Evolutionary conservation across 2,797 vertebrate species (phyloP).

Genomic region (Enteromius argenteus): DNA sequence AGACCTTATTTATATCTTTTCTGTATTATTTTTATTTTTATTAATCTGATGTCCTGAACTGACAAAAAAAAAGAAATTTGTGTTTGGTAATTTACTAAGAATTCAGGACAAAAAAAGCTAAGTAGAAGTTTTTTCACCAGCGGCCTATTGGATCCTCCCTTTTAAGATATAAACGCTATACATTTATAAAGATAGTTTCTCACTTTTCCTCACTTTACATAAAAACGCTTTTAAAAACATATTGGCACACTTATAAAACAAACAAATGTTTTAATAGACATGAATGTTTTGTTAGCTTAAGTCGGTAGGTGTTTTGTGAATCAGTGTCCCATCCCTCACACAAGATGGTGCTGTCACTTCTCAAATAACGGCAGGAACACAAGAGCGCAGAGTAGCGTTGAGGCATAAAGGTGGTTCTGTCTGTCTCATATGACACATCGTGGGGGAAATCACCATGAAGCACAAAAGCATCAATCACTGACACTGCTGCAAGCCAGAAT

Average conservation of each 20-base stretch:
- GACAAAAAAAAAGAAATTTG: not conserved
- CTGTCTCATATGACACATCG: not conserved
- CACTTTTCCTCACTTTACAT: not conserved
- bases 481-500: constrained; percentile 19
- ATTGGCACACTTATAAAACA: not conserved
- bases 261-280: not conserved
- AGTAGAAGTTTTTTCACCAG: not conserved
- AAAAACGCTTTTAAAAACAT: too few species aligned
- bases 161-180: not conserved
- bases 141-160: not conserved
- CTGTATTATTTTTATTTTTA: not conserved
- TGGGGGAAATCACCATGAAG: constrained; percentile 20
- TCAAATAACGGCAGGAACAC: constrained; percentile 1
- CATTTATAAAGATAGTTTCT: not conserved
- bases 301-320: not conserved
- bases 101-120: not conserved
- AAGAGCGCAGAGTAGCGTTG: not conserved
- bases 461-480: constrained; percentile 26
- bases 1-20: constrained; percentile 61
- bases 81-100: not conserved
- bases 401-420: constrained; percentile 4
- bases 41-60: not conserved
- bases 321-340: constrained; percentile 48
- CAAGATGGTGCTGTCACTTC: constrained; percentile 67
- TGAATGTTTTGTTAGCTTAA: not conserved